A percentile compares a stretch with the other conserved stretches of the same genome.
phyloP scores from a whole-genome alignment of 2,113 vertebrate species.

The Acrocephalus arundinaceus region DNA sequence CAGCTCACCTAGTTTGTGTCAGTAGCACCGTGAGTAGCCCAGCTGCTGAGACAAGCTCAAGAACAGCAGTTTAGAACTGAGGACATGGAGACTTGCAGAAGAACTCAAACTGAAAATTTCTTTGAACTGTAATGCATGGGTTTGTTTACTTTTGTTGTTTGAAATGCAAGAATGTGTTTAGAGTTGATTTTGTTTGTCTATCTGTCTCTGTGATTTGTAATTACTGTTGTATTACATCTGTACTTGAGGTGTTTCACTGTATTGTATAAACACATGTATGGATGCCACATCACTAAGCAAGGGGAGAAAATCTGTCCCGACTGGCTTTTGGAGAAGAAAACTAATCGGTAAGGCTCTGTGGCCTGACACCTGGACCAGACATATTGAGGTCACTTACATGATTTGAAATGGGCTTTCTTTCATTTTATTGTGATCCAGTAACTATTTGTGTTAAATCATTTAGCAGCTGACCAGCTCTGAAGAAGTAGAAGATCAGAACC shows the following conservation, averaged over 20 bases:
- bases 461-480: slow-evolving; percentile 73
- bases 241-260: slow-evolving; percentile 64
- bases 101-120: slow-evolving; percentile 59
- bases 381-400: slow-evolving; percentile 69
- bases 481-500: slow-evolving; percentile 74
- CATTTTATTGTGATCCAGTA: slow-evolving; percentile 72
- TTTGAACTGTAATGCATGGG: slow-evolving; percentile 59
- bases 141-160: slow-evolving; percentile 67
- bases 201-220: slow-evolving; percentile 65
- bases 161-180: slow-evolving; percentile 61
- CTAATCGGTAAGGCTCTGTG: slow-evolving; percentile 77
- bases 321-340: slow-evolving; percentile 73
- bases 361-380: slow-evolving; percentile 67
- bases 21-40: slow-evolving; percentile 52
- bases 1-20: slow-evolving; percentile 58
- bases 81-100: slow-evolving; percentile 61
- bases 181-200: slow-evolving; percentile 48
- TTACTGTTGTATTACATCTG: slow-evolving; percentile 56
- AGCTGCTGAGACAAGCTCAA: slow-evolving; percentile 54
- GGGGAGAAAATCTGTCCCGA: slow-evolving; percentile 70
- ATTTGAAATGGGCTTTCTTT: slow-evolving; percentile 71
- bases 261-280: slow-evolving; percentile 69
- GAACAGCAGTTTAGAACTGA: slow-evolving; percentile 54
- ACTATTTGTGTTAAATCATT: slow-evolving; percentile 78
- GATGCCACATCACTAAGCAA: slow-evolving; percentile 71